Base-by-base conservation (phyloP, 2,888 invertebrate species). In the Campoplex nolae region DNA sequence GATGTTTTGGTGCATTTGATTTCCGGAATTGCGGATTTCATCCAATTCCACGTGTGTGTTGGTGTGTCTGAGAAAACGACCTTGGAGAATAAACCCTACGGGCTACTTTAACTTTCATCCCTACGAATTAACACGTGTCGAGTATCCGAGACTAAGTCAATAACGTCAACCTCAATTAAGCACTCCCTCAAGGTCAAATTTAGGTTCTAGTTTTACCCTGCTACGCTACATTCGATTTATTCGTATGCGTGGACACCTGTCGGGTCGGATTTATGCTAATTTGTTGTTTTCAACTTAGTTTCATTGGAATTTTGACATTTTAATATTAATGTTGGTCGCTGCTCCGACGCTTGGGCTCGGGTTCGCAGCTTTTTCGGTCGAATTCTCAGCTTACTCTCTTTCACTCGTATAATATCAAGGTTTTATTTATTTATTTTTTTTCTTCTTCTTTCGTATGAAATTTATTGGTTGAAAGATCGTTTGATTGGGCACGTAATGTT, bases 1-100 rank as follows among this genome's bases (percentile, higher is more conserved):
- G 38, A 42, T 42, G 38, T 68, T 23, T 23, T 23, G 68, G 23
- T 56, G 74, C 32, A 32, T n/a, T 74, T 54, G 56, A 54, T 54
- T 56, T 56, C 51, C 32, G 71, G 35, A 38, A 54, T 56, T 38
- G n/a, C 56, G 74, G 54, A 54, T 56, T 23, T 56, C 56, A n/a
- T 38, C n/a, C n/a, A 23, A 74, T 35, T 74, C 23, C 56, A 35
- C 6, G 11, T 7, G 38, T 23, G 56, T 42, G 23, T 74, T 54
- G 32, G 54, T 54, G 54, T 56, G 23, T 56, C 32, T 38, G 38
- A 38, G 13, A 35, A 11, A 56, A 35, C n/a, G n/a, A 28, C 74
- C 56, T 54, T 6, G 23, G 54, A 23, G 56, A 23, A 38, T n/a
- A 38, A 13, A 35, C 38, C n/a, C 38, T 56, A 23, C n/a, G 51